Evolutionary conservation across 1,140 invertebrate genomes (phyloP), one percentile per base, ranked within the genome.

Genomic region (Solenopsis fugax): DNA sequence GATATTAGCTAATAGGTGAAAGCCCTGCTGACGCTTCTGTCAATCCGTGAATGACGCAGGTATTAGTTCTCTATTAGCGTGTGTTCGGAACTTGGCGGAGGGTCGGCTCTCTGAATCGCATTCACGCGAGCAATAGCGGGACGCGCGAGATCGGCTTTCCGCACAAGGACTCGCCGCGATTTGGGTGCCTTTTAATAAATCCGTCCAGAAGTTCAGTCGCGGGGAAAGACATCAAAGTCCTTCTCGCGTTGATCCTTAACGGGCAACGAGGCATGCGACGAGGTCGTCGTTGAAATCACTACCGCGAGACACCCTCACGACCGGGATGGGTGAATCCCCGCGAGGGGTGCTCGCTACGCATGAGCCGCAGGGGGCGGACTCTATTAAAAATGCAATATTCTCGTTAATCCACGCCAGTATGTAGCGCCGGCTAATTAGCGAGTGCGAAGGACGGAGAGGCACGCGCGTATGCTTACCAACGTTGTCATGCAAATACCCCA

Each of bases 311-410:
- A 64, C 72, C 64, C 84, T 45, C 50, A 50, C 75, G 41, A 6
- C 64, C 41, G 45, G 54, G 65, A 58, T 60, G 41, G 52, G 64
- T 41, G 18, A 37, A 34, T 29, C 34, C 69, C 37, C 54, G 37
- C n/a, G 41, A n/a, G 37, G 78, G 21, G 9, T 73, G 16, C 69
- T 7, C 65, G 34, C 41, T 60, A 58, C 37, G 52, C 64, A 85
- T 62, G 88, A 73, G 76, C 71, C 78, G 80, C 84, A 75, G 89
- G 76, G 89, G 88, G 88, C 85, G 91, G 81, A 87, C 92, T 92
- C 90, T 93, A 94, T 94, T 92, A 95, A 94, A 95, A 95, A 95
- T 95, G 92, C 93, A 95, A 95, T 95, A 95, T 94, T 91, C 92
- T 91, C 92, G 92, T 93, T 94, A 93, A 95, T 94, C 93, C 93